Evolutionary conservation across 2,888 invertebrate genomes (phyloP), one percentile per base, ranked within the genome.

Genomic region (Creontiades dilutus): DNA sequence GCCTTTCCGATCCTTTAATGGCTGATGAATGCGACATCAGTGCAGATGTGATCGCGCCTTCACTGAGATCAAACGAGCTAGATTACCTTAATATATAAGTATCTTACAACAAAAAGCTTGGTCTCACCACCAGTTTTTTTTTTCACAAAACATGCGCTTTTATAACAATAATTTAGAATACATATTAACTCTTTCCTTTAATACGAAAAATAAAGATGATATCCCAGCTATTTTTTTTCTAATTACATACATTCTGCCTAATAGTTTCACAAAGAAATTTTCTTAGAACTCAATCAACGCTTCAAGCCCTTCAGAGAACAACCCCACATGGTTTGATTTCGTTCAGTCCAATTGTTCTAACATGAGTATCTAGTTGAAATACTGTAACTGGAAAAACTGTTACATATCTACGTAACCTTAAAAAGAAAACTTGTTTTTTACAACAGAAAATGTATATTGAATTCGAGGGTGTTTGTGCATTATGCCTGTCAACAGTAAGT

Each of bases 81-180:
- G 61, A 78, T 85, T 57, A 52, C 28, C 85, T 57, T 85, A 78
- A 76, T 23, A 78, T 78, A 52, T 19, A 47, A 68, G n/a, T 37
- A 87, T 76, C 61, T 52, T 76, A 87, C 87, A 52, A 47, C 61
- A 23, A 76, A 87, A 87, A 87, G 28, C 23, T 87, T 87, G 87
- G 87, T 87, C 87, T 87, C 87, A 48, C 87, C 76, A 52, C 76
- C 84, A 85, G 84, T n/a, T 78, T n/a, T n/a, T n/a, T n/a, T n/a
- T n/a, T 87, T 27, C 76, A 52, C 76, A 78, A 78, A 76, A 19
- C 27, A 87, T 76, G 52, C 78, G 19, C 19, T 48, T 46, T n/a
- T 19, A n/a, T 87, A 78, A 48, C 48, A 52, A 47, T 87, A 87
- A 87, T 87, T 87, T 87, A 87, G 87, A 87, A 87, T 87, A 87